A percentile compares a stretch with the other conserved stretches of the same genome.
These are phyloP conservation scores for Drosophila ironensis DNA, from an alignment of 1,140 invertebrate genomes.

Conservation along the genomic window DNA sequence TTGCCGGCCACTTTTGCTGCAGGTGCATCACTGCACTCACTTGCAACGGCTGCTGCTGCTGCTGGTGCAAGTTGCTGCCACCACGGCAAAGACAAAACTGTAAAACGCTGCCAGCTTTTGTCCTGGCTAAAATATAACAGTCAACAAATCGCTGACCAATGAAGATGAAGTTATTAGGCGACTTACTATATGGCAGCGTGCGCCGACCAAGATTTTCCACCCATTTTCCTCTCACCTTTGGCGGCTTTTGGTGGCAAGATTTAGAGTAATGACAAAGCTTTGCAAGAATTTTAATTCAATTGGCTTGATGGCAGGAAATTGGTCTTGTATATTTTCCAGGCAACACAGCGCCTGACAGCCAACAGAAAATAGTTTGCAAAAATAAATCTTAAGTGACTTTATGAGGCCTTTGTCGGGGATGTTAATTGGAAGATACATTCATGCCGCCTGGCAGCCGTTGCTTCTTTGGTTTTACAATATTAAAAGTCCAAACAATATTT, in stretches of 20 bases:
- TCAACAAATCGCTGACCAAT: constrained; percentile 64
- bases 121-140: constrained; percentile 67
- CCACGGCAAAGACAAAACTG: constrained; percentile 65
- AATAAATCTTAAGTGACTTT: constrained; percentile 29
- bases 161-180: constrained; percentile 74
- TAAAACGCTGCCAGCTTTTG: constrained; percentile 58
- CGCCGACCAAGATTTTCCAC: constrained; percentile 20
- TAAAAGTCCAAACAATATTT: neutral
- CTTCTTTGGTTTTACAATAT: neutral
- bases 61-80: constrained; percentile 25
- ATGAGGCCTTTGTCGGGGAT: neutral
- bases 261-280: constrained; percentile 41
- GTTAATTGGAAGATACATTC: constrained; percentile 15
- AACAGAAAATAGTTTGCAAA: constrained; percentile 10
- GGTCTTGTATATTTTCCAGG: constrained; percentile 1
- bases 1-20: constrained; percentile 64
- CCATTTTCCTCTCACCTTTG: constrained; percentile 6
- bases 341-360: constrained; percentile 1
- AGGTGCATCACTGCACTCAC: constrained; percentile 59
- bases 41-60: constrained; percentile 28
- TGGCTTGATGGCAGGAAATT: constrained; percentile 40
- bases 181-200: constrained; percentile 48
- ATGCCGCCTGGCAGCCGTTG: too few species aligned
- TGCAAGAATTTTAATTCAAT: constrained; percentile 42
- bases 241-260: constrained; percentile 13